Evolutionary conservation across 37 sponge, comb jelly and placozoan species (phyloP).

Genomic region (Ephydatia muelleri): DNA sequence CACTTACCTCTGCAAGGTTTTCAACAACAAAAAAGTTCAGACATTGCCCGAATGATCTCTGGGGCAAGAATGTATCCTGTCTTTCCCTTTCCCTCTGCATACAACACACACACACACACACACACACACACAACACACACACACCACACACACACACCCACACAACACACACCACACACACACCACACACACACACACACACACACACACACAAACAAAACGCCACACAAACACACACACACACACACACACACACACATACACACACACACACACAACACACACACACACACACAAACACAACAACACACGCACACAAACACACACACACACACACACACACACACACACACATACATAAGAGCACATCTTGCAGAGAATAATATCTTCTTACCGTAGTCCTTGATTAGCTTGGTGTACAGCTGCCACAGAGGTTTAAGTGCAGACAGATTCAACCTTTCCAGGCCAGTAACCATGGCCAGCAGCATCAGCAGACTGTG

Average conservation of each 20-base stretch:
- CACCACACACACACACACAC: neutral
- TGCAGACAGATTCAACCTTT: constrained; percentile 64
- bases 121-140: neutral
- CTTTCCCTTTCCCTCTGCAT: constrained; percentile 36
- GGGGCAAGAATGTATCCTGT: constrained; percentile 46
- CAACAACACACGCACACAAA: constrained; percentile 7
- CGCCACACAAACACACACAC: constrained; percentile 2
- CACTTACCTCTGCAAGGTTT: constrained; percentile 59
- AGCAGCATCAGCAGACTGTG: neutral
- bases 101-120: constrained; percentile 10
- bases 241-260: constrained; percentile 11
- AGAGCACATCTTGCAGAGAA: neutral
- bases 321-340: constrained; percentile 5
- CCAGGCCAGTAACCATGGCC: neutral
- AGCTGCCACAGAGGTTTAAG: constrained; percentile 90
- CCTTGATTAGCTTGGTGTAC: constrained; percentile 61
- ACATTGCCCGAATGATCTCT: constrained; percentile 61
- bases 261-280: constrained; percentile 2
- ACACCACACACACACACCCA: too few species aligned
- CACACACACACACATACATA: constrained; percentile 1
- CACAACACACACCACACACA: too few species aligned
- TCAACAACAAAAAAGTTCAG: constrained; percentile 82
- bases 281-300: constrained; percentile 8
- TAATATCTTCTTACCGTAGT: constrained; percentile 53
- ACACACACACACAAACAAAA: constrained; percentile 8